Percentiles rank a stretch among this genome's conserved stretches.
Conservation (phyloP, 2,113 vertebrate genomes). For the Brachypodius melanocephalos region DNA sequence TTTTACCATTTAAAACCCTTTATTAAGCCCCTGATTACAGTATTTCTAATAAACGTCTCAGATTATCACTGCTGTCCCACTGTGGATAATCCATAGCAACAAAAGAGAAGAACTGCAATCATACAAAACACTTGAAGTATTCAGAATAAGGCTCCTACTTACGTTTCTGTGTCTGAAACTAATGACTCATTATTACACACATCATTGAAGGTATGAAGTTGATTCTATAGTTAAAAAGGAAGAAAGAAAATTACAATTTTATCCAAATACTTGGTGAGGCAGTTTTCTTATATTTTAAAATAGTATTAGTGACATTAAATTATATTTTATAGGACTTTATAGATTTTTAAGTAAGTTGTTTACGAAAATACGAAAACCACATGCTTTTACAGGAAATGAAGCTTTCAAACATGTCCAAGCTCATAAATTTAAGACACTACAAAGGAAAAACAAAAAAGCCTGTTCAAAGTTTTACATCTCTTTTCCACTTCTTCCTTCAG, state of each 20-base stretch:
- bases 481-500: neutral
- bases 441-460: neutral
- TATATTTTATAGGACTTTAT: neutral
- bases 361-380: neutral
- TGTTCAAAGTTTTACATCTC: neutral
- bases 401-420: neutral
- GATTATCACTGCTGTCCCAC: neutral
- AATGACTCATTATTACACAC: conserved; percentile 99
- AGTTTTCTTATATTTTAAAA: neutral
- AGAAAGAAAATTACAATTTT: conserved; percentile 27
- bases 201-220: conserved; percentile 98
- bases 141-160: conserved; percentile 72
- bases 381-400: neutral
- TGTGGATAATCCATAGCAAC: neutral
- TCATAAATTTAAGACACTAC: neutral
- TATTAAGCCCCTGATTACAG: neutral
- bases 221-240: conserved; percentile 84
- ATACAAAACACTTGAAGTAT: neutral
- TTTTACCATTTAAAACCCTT: neutral
- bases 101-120: neutral
- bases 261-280: neutral
- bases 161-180: conserved; percentile 99
- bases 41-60: neutral
- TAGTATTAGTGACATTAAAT: neutral
- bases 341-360: neutral